Percentiles rank a stretch among this genome's conserved stretches.
phyloP scores from a whole-genome alignment of 2,113 vertebrate genomes.

The Gobio gobio region DNA sequence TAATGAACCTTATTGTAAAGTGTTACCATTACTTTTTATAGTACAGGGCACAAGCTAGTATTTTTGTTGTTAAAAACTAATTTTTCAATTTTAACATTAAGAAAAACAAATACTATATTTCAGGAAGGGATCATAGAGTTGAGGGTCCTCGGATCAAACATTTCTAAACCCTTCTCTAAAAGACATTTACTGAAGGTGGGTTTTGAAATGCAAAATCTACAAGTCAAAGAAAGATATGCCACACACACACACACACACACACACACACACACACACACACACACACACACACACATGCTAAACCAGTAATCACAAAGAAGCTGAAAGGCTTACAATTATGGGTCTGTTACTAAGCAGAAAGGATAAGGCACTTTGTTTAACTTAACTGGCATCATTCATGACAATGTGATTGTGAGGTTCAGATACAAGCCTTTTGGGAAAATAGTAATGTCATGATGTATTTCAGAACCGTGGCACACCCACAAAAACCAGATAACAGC shows the following conservation, averaged over 20 bases:
- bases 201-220: background rate
- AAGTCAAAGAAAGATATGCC: background rate
- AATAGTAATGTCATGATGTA: slow-evolving; percentile 34
- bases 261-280: background rate
- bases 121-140: background rate
- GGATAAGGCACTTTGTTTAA: background rate
- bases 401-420: slow-evolving; percentile 32
- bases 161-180: background rate
- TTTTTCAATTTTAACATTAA: background rate
- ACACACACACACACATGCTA: background rate
- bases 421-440: slow-evolving; percentile 25
- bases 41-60: no score
- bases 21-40: background rate
- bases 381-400: slow-evolving; percentile 14
- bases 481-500: slow-evolving; percentile 7
- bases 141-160: background rate
- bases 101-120: background rate
- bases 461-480: slow-evolving; percentile 33
- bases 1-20: no score
- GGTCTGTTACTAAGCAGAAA: slow-evolving; percentile 12
- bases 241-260: background rate
- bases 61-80: background rate
- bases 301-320: slow-evolving; percentile 22
- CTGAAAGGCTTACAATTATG: slow-evolving; percentile 13
- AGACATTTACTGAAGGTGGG: background rate